Evolutionary conservation across 2,113 vertebrate genomes (phyloP).

Genomic region (Dasyprocta punctata): DNA sequence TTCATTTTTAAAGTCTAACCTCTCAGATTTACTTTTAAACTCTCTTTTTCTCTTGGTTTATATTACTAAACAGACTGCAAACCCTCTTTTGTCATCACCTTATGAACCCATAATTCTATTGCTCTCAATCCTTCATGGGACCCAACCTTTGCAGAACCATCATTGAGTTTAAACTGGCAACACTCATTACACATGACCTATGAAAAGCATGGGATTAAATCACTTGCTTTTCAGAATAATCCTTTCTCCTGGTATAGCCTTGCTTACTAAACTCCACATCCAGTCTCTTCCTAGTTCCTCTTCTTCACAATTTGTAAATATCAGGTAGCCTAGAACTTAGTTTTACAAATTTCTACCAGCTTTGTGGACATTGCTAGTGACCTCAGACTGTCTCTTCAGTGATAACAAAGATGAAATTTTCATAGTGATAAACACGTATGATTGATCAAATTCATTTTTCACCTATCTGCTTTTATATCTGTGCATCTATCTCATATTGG

Average conservation of each 20-base stretch:
- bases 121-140: too few species aligned
- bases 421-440: too few species aligned
- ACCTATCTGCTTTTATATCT: neutral
- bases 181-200: too few species aligned
- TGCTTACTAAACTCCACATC: neutral
- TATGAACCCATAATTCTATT: too few species aligned
- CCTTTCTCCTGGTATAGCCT: neutral
- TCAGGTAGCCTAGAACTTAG: neutral
- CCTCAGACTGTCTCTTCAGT: neutral
- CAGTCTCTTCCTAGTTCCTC: neutral
- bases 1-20: too few species aligned
- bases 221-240: neutral
- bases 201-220: neutral
- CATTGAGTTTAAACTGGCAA: too few species aligned
- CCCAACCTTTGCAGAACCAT: too few species aligned
- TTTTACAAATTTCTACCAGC: neutral
- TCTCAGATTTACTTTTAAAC: too few species aligned
- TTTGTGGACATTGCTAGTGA: neutral
- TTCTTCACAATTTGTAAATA: neutral
- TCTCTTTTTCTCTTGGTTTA: too few species aligned
- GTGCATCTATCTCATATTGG: neutral
- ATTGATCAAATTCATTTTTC: too few species aligned
- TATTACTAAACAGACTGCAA: too few species aligned
- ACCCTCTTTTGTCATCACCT: too few species aligned
- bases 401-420: neutral